Percentiles rank a stretch among this genome's conserved stretches.
These are phyloP conservation scores for Tenthredo distinguenda DNA, from an alignment of 2,888 invertebrate genomes.

Conservation along the genomic window DNA sequence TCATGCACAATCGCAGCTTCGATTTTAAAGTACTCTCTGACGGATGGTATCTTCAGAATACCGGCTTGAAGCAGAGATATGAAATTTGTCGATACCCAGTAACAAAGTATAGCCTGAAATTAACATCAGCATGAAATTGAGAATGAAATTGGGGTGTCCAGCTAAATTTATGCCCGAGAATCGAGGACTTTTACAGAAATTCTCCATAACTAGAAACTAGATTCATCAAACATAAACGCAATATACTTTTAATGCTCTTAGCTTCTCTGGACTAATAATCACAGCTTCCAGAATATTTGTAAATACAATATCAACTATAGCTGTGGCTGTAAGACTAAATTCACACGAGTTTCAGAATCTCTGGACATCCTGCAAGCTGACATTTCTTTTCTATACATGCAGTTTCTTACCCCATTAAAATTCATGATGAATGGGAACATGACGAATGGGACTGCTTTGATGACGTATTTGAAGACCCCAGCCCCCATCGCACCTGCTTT, in stretches of 20 bases:
- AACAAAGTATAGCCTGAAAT: slow-evolving; percentile 88
- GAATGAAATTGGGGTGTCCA: not conserved
- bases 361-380: not conserved
- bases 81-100: slow-evolving; percentile 94
- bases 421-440: slow-evolving; percentile 92
- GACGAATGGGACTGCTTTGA: slow-evolving; percentile 88
- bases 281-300: no score
- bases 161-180: not conserved
- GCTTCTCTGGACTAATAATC: not conserved
- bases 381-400: slow-evolving; percentile 36
- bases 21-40: slow-evolving; percentile 89
- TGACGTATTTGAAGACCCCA: slow-evolving; percentile 86
- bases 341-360: no score
- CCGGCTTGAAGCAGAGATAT: slow-evolving; percentile 91
- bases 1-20: slow-evolving; percentile 82
- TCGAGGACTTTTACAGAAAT: slow-evolving; percentile 16
- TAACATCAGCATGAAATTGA: slow-evolving; percentile 29
- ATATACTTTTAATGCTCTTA: not conserved
- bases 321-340: no score
- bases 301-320: not conserved
- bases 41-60: slow-evolving; percentile 86
- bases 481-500: slow-evolving; percentile 84
- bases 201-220: not conserved
- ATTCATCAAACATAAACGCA: not conserved
- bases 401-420: slow-evolving; percentile 86